Evolutionary conservation across 2,888 invertebrate species (phyloP).

Genomic region (Blera fallax): DNA sequence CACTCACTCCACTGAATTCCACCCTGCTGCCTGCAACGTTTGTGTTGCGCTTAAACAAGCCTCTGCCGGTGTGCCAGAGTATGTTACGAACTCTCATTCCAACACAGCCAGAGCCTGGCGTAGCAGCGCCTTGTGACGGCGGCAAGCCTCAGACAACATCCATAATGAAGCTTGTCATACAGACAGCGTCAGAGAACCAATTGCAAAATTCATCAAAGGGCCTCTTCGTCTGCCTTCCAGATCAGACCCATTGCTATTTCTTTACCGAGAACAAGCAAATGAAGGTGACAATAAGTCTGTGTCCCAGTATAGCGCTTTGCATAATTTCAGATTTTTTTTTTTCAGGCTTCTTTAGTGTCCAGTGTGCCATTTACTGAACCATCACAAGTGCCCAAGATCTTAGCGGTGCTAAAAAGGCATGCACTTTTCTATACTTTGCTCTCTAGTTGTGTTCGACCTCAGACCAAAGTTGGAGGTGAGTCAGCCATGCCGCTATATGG

Average conservation of each 20-base stretch:
- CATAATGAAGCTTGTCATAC: slow-evolving; percentile 87
- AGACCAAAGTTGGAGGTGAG: slow-evolving; percentile 88
- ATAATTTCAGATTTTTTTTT: slow-evolving; percentile 6
- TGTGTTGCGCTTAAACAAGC: slow-evolving; percentile 89
- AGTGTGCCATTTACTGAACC: slow-evolving; percentile 97
- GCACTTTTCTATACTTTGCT: slow-evolving; percentile 95
- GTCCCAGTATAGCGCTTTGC: neutral
- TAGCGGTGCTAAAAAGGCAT: slow-evolving; percentile 93
- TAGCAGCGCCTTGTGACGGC: neutral
- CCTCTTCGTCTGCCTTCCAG: slow-evolving; percentile 93
- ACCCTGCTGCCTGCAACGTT: slow-evolving; percentile 95
- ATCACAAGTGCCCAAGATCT: slow-evolving; percentile 93
- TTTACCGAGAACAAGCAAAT: slow-evolving; percentile 91
- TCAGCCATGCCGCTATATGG: slow-evolving; percentile 17
- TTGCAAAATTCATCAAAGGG: slow-evolving; percentile 89
- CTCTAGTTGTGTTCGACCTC: slow-evolving; percentile 92
- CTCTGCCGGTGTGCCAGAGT: slow-evolving; percentile 92
- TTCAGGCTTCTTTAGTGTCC: slow-evolving; percentile 79
- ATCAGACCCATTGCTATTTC: slow-evolving; percentile 97
- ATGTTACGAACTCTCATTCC: slow-evolving; percentile 87
- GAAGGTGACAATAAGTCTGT: slow-evolving; percentile 79
- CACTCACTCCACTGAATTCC: slow-evolving; percentile 91
- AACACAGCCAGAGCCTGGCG: slow-evolving; percentile 76
- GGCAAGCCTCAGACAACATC: slow-evolving; percentile 60
- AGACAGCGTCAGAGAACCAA: slow-evolving; percentile 89